Conservation (phyloP, 2,113 vertebrate genomes). For the Campylomormyrus numenius region DNA sequence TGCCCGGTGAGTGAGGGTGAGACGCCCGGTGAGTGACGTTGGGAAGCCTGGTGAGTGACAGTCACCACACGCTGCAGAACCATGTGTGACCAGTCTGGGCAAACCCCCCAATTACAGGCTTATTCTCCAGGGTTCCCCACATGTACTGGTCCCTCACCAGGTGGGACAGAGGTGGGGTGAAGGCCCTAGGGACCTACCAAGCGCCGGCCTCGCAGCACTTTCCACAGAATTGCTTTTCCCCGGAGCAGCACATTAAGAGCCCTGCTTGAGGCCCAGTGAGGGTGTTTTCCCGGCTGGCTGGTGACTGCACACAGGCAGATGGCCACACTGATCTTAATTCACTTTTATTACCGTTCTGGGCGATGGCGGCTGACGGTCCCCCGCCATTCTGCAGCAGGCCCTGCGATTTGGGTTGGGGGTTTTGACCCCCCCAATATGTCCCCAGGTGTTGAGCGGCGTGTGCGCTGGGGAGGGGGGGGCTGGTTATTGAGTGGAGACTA, state of each 20-base stretch:
- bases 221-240: conserved; percentile 10
- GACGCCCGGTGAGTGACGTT: background rate
- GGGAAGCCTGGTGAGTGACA: background rate
- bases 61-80: background rate
- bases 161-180: background rate
- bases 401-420: background rate
- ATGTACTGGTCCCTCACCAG: background rate
- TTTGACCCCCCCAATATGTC: background rate
- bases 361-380: background rate
- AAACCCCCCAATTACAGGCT: background rate
- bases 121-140: background rate
- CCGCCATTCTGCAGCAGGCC: background rate
- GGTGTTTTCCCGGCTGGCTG: conserved; percentile 17
- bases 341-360: conserved; percentile 23
- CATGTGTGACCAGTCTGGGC: background rate
- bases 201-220: background rate
- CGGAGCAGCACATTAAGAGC: conserved; percentile 27
- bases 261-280: conserved; percentile 17
- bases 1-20: background rate
- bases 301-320: conserved; percentile 27
- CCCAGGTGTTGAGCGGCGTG: conserved; percentile 28
- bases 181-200: background rate
- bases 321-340: conserved; percentile 25
- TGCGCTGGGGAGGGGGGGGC: conserved; percentile 14
- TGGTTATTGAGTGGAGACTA: background rate